Base-by-base conservation (phyloP, 2,113 vertebrate genomes). In the Saiga tatarica region DNA sequence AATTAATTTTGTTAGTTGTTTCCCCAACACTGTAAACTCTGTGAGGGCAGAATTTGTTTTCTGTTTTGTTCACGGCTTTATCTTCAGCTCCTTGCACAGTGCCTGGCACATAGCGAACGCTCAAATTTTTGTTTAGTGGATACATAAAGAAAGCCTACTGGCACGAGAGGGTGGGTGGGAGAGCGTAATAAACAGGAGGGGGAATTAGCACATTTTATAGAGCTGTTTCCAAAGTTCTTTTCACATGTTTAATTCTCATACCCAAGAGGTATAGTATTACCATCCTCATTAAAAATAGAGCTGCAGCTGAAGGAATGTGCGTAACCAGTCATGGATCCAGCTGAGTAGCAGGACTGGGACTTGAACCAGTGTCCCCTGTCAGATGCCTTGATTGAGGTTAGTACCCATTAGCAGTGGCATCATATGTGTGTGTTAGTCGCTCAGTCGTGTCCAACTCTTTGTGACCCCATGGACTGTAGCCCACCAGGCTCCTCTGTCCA, bases 231-330 rank as follows among this genome's bases (percentile, higher is more conserved):
- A 87, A 83, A 95, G 62, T 87, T 57, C 59, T 85, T 86, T 91
- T 93, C 39, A 89, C 45, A 12, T 67, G 28, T 87, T 95, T 87
- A 92, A 59, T 97, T 94, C 30, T 95, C 71, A 86, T 87, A 95
- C 64, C 45, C 36, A 53, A 87, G 82, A 89, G 7, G 23, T 83
- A 21, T 39, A 28, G 21, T 95, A 59, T 59, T 53, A 85, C 23
- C 47, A 71, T 74, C 30, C 60, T 47, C 36, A 28, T 79, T 64
- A 89, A 57, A 90, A 94, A 86, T 78, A 86, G n/a, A 78, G 59
- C 52, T 64, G 33, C 74, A 6, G 39, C 30, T 55, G 28, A 74
- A 45, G 57, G 92, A 42, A 8, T 94, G 53, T 67, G 26, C 89
- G 21, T n/a, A 42, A 36, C 59, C 15, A 28, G 14, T 39, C 64